Evolutionary conservation across 92 coral and sea anemone genomes (phyloP).

Genomic region (Isaurus tuberculatus): DNA sequence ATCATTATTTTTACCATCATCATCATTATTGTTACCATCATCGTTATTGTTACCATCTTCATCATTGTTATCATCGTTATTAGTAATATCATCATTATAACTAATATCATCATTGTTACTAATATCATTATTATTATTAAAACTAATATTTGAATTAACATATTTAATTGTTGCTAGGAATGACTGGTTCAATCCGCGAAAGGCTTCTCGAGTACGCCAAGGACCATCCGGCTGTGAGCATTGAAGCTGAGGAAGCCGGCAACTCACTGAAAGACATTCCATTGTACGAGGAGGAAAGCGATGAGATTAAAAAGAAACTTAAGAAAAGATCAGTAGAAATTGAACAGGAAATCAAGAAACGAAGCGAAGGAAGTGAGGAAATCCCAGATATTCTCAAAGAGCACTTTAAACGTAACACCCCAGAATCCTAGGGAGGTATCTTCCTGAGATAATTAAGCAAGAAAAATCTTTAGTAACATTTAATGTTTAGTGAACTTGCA

Average conservation of each 20-base stretch:
- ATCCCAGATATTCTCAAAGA: conserved; percentile 90
- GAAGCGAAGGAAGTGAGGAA: conserved; percentile 72
- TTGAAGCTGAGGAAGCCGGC: conserved; percentile 92
- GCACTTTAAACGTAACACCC: conserved; percentile 88
- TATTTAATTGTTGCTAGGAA: conserved; percentile 49
- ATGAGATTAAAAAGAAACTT: conserved; percentile 77
- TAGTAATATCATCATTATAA: no score
- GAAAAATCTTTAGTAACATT: not conserved
- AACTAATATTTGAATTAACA: not conserved
- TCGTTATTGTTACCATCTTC: no score
- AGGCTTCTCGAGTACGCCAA: conserved; percentile 82
- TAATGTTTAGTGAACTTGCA: not conserved
- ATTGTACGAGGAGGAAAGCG: conserved; percentile 76
- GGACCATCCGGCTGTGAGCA: conserved; percentile 88
- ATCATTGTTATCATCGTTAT: no score
- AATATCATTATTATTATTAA: no score
- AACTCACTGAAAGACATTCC: conserved; percentile 88
- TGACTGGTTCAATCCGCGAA: conserved; percentile 78
- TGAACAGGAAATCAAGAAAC: conserved; percentile 75
- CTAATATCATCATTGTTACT: no score
- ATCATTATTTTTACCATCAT: no score
- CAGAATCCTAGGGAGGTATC: conserved; percentile 42
- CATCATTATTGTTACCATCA: no score
- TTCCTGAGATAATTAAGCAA: not conserved
- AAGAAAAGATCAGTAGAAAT: conserved; percentile 87